Conservation (phyloP, 1,140 invertebrate species). For the Caligus rogercresseyi region DNA sequence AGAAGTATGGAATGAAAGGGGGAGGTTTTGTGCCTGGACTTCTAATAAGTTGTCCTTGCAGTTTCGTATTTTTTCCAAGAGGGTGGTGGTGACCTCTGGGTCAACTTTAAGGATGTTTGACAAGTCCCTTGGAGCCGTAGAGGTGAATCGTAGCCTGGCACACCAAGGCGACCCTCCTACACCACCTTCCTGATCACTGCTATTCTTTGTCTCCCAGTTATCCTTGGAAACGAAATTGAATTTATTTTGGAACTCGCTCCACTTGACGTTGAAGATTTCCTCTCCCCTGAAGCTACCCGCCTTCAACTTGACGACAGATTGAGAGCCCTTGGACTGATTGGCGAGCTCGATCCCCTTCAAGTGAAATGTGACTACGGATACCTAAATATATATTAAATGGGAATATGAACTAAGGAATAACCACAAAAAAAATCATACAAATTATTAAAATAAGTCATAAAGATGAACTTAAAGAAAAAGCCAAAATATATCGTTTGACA, state of each 20-base stretch:
- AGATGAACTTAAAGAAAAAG: too few relatives aligned
- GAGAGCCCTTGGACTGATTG: conserved; percentile 53
- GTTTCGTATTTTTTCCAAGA: neutral
- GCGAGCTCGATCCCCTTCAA: conserved; percentile 61
- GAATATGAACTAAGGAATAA: too few relatives aligned
- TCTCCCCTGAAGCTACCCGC: conserved; percentile 52
- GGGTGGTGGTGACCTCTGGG: neutral
- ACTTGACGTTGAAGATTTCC: conserved; percentile 67
- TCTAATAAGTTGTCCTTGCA: conserved; percentile 34
- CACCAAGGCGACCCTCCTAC: too few relatives aligned
- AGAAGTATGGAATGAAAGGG: conserved; percentile 54
- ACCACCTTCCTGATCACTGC: neutral
- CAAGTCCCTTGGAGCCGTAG: neutral
- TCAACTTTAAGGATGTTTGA: neutral
- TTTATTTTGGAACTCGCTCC: conserved; percentile 73
- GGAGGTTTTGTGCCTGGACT: conserved; percentile 44
- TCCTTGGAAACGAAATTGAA: neutral
- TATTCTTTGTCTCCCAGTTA: neutral
- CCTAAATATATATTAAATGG: too few relatives aligned
- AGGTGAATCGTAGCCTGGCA: neutral
- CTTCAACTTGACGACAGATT: conserved; percentile 52
- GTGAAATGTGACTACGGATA: conserved; percentile 60
- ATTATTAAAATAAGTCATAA: too few relatives aligned
- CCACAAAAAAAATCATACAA: too few relatives aligned
- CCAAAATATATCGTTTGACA: too few relatives aligned